Percentiles rank a stretch among this genome's conserved stretches.
phyloP scores from a whole-genome alignment of 2,113 vertebrate species.

The Pipa parva region DNA sequence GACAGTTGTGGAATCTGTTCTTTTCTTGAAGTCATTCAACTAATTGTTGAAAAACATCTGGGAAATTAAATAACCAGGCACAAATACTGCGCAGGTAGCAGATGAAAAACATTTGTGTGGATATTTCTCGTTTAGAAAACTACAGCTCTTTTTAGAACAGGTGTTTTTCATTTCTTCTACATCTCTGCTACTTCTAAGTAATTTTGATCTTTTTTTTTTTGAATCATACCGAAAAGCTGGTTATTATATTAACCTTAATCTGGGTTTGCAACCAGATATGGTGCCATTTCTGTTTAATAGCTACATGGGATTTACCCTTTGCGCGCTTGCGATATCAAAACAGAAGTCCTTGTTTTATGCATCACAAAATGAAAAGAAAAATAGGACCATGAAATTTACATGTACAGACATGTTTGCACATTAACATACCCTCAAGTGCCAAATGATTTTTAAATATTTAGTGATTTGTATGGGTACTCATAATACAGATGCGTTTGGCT shows the following conservation, averaged over 20 bases:
- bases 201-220: constrained; percentile 31
- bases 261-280: constrained; percentile 37
- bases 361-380: too few relatives aligned
- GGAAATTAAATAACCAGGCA: constrained; percentile 43
- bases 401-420: too few relatives aligned
- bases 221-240: constrained; percentile 30
- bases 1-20: constrained; percentile 38
- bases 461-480: too few relatives aligned
- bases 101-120: constrained; percentile 41
- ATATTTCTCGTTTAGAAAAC: constrained; percentile 39
- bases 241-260: constrained; percentile 39
- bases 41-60: constrained; percentile 43
- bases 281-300: constrained; percentile 37
- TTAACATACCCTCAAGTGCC: too few relatives aligned
- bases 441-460: too few relatives aligned
- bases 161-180: constrained; percentile 37
- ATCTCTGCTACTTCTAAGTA: constrained; percentile 42
- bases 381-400: too few relatives aligned
- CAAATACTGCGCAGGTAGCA: constrained; percentile 42
- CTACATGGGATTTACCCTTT: constrained; percentile 31
- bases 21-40: constrained; percentile 38
- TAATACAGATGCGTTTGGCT: too few relatives aligned
- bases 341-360: constrained; percentile 30
- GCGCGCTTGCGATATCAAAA: constrained; percentile 18
- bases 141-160: constrained; percentile 32